phyloP scores from a whole-genome alignment of 2,113 vertebrate genomes.

The Tyto alba region DNA sequence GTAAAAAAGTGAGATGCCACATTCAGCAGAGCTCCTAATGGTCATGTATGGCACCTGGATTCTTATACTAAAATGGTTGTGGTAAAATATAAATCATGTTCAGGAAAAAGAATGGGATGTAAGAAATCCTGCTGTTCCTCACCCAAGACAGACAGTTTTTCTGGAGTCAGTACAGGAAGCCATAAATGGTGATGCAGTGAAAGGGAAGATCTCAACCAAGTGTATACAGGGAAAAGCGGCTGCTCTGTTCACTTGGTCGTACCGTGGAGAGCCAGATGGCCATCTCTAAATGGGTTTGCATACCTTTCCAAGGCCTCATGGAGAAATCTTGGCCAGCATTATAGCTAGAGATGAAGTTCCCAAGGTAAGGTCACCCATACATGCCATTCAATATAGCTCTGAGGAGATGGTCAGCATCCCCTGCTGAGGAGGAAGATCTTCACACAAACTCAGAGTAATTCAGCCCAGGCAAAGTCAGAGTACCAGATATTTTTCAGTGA shows the following conservation, averaged over 20 bases:
- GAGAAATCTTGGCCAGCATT: background rate
- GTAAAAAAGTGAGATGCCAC: background rate
- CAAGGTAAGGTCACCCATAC: background rate
- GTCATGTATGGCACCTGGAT: background rate
- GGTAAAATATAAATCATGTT: background rate
- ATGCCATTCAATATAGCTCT: background rate
- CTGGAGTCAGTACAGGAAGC: background rate
- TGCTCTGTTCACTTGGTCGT: fast-evolving
- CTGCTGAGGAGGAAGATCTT: background rate
- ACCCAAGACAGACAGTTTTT: background rate
- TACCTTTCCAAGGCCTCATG: background rate
- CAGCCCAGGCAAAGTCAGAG: background rate
- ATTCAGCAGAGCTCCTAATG: background rate
- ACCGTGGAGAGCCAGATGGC: background rate
- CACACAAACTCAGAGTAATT: background rate
- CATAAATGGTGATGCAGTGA: background rate
- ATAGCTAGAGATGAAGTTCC: background rate
- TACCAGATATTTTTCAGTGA: background rate
- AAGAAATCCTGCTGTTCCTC: background rate
- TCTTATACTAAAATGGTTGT: background rate
- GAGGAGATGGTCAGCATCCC: background rate
- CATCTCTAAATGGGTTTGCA: fast-evolving
- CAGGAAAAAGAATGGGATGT: background rate
- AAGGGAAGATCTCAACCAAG: background rate
- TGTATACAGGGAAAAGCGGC: background rate